Conservation (phyloP, 2,888 invertebrate genomes). For the Petrolisthes cinctipes region DNA sequence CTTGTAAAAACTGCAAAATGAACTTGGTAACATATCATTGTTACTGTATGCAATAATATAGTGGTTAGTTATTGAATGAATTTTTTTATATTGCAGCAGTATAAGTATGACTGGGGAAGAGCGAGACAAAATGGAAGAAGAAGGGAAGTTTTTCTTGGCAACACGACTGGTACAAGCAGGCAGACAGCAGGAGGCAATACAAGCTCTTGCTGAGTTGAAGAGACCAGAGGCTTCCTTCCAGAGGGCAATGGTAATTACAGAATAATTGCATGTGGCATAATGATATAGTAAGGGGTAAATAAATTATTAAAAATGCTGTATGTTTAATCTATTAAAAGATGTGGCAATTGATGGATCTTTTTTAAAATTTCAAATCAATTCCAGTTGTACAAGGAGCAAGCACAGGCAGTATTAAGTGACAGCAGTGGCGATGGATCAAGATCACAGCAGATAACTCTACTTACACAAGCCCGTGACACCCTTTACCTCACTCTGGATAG, state of each 20-base stretch:
- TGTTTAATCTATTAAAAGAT: not conserved
- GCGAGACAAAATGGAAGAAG: conserved; percentile 53
- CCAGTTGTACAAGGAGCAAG: conserved; percentile 63
- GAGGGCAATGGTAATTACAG: conserved; percentile 56
- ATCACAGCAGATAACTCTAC: conserved; percentile 54
- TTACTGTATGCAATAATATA: not conserved
- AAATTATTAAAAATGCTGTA: not conserved
- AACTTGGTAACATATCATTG: not conserved
- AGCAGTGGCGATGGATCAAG: conserved; percentile 51
- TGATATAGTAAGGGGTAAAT: not conserved
- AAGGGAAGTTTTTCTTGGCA: conserved; percentile 62
- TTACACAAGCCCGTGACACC: conserved; percentile 63
- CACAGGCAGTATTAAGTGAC: conserved; percentile 45
- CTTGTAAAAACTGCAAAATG: no score
- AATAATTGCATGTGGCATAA: not conserved
- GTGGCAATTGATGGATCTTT: not conserved
- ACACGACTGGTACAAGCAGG: conserved; percentile 54
- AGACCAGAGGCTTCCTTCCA: conserved; percentile 61
- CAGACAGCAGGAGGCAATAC: conserved; percentile 63
- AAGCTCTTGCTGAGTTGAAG: conserved; percentile 60
- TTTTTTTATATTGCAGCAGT: conserved; percentile 25
- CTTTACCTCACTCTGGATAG: conserved; percentile 65
- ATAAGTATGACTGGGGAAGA: conserved; percentile 34
- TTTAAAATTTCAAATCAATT: not conserved
- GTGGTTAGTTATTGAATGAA: not conserved